Percentiles rank a stretch among this genome's conserved stretches.
Evolutionary conservation across 2,888 invertebrate genomes (phyloP).

Genomic region (Oxycera nigricornis): DNA sequence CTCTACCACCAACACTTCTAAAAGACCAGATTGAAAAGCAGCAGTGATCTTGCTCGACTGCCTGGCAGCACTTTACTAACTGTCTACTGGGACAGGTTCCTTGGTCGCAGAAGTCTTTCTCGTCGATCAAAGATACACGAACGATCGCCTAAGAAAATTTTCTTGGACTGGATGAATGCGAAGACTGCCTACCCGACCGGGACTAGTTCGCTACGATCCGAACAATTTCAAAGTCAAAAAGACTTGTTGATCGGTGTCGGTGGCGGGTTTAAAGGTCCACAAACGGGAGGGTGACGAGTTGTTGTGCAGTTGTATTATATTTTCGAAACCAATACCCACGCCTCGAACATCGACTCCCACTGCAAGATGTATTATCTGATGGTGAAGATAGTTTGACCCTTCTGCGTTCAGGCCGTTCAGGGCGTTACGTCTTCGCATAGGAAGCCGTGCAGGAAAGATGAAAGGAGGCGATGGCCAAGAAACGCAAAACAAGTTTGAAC

Average conservation of each 20-base stretch:
- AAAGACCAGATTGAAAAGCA: not conserved
- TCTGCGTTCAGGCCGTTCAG: not conserved
- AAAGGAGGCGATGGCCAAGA: not conserved
- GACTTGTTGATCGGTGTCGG: not conserved
- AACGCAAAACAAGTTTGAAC: not conserved
- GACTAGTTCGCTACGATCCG: not conserved
- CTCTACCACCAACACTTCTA: not conserved
- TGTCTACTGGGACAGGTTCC: constrained; percentile 33
- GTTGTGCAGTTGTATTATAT: not conserved
- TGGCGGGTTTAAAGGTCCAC: not conserved
- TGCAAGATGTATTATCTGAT: constrained; percentile 7
- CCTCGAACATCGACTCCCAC: not conserved
- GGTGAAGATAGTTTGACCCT: not conserved
- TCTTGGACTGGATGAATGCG: not conserved
- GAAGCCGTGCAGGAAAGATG: not conserved
- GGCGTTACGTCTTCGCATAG: too few relatives aligned
- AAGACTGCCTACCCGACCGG: constrained; percentile 3
- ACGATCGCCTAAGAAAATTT: not conserved
- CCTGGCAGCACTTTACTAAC: constrained; percentile 61
- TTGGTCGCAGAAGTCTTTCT: not conserved
- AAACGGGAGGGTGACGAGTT: constrained; percentile 2
- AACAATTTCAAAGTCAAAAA: not conserved
- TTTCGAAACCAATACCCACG: not conserved
- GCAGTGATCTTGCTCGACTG: constrained; percentile 54
- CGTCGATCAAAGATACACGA: not conserved